Evolutionary conservation across 2,888 invertebrate genomes (phyloP), one percentile per base, ranked within the genome.

Genomic region (Cephus nigrinus): DNA sequence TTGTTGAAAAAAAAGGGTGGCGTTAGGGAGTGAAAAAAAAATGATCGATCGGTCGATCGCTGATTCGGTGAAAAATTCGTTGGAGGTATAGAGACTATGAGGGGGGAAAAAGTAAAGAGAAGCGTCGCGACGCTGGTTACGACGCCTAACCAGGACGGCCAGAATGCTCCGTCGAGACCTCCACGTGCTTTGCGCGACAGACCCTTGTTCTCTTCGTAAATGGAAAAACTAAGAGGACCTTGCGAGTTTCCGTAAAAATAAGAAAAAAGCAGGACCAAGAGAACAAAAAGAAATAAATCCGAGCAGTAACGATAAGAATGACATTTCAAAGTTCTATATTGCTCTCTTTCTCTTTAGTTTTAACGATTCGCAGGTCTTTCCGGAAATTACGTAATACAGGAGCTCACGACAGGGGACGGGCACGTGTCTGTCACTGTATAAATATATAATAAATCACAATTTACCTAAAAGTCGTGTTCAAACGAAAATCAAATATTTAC

Each of bases 211-310:
- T 78, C 74, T 82, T 78, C 78, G 80, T 81, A 81, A 83, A 82
- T 85, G 82, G 78, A 79, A 84, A 84, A 84, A 80, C 82, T 80
- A 85, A 80, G 83, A 80, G 80, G 81, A 82, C 81, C 80, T 82
- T 79, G 78, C 83, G 82, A 86, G 84, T 86, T 84, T 84, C 23
- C 55, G 23, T 55, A 23, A 55, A 23, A 23, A 9, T 55, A 55
- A 35, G 12, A 35, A 23, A 55, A 55, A 55, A 55, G 11, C 23
- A 33, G 71, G 4, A 3, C 12, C 3, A 31, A 31, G 9, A 33
- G 23, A 33, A 31, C 9, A 71, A 23, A 55, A 23, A 55, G 55
- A 55, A 55, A 9, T 23, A 55, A 55, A 55, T 2, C 9, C 55
- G 23, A 23, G 23, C 55, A 9, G 55, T 9, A 9, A 23, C 23